Percentiles rank a stretch among this genome's conserved stretches.
phyloP scores from a whole-genome alignment of 2,113 vertebrate species.

The Oryzias celebensis region DNA sequence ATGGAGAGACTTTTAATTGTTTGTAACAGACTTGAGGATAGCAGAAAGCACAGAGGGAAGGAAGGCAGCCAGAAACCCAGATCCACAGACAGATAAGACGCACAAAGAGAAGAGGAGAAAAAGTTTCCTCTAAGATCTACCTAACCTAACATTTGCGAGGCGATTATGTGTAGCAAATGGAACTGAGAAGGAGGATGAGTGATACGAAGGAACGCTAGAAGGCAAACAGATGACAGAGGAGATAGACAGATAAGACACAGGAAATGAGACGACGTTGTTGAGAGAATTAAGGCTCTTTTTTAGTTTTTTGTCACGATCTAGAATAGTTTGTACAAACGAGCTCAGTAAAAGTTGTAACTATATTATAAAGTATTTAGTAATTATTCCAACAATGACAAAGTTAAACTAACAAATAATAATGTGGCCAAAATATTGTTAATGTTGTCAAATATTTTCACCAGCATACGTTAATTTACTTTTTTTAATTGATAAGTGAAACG shows the following conservation, averaged over 20 bases:
- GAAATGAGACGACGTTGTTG: slow-evolving; percentile 17
- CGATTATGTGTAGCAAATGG: slow-evolving; percentile 34
- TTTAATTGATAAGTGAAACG: no score
- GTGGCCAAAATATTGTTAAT: no score
- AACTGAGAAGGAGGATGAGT: slow-evolving; percentile 11
- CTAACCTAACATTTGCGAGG: slow-evolving; percentile 18
- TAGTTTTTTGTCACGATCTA: slow-evolving; percentile 27
- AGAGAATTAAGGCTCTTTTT: slow-evolving; percentile 9
- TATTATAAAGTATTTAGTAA: no score
- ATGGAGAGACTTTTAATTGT: slow-evolving; percentile 39
- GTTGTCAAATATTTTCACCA: no score
- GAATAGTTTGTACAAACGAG: slow-evolving; percentile 32
- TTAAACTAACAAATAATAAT: no score
- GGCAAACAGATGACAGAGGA: slow-evolving; percentile 23
- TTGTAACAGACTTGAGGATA: slow-evolving; percentile 23
- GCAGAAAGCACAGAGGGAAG: slow-evolving; percentile 1
- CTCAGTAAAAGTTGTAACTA: slow-evolving; percentile 19
- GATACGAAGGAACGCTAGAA: neutral
- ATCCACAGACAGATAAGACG: neutral
- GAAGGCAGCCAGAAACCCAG: neutral
- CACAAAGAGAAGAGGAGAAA: neutral
- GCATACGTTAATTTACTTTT: no score
- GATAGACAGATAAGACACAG: slow-evolving; percentile 33
- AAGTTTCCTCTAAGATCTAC: slow-evolving; percentile 12
- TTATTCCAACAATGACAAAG: no score